Base-by-base conservation (phyloP, 1,140 invertebrate genomes). In the Eciton burchellii region DNA sequence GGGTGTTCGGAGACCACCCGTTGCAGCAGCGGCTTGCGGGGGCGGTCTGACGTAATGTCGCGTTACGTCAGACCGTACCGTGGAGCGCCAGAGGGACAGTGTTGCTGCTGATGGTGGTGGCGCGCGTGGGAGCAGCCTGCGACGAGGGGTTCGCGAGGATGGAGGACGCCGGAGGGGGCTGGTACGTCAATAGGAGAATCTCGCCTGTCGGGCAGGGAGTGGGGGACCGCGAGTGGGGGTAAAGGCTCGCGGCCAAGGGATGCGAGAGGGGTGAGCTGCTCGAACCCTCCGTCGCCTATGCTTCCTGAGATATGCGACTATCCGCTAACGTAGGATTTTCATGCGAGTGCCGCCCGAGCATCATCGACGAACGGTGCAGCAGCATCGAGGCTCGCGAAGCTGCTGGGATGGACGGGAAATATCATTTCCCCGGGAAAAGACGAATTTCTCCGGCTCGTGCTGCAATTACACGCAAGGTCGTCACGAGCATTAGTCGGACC, bases 121-220 rank as follows among this genome's bases (percentile, higher is more conserved):
- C 11, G 26, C 21, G 43, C 35, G 74, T 70, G 74, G 52, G 74
- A 62, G 62, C 29, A 35, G 9, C 62, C n/a, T 19, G 8, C 19
- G 21, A 65, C 12, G 60, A 63, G 57, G 57, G 43, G 24, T 47
- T 35, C 11, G 19, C 57, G 60, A 21, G 16, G 74, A 12, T 52
- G 11, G 49, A 54, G 52, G 49, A 16, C 16, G 47, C 21, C 60
- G 60, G 73, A 41, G 60, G 26, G n/a, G 21, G 52, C 24, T 19
- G 49, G 74, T 21, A 79, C 74, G 63, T 79, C 74, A 79, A 79
- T 79, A 79, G 74, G 74, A 79, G 74, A 79, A 79, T 79, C 63
- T 35, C 49, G 16, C 49, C 12, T 49, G 49, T 63, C 63, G 49
- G 63, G 63, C 56, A 56, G 63, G 49, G 74, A 70, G 56, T n/a